Evolutionary conservation across 1,140 invertebrate genomes (phyloP).

Genomic region (Sinella curviseta): DNA sequence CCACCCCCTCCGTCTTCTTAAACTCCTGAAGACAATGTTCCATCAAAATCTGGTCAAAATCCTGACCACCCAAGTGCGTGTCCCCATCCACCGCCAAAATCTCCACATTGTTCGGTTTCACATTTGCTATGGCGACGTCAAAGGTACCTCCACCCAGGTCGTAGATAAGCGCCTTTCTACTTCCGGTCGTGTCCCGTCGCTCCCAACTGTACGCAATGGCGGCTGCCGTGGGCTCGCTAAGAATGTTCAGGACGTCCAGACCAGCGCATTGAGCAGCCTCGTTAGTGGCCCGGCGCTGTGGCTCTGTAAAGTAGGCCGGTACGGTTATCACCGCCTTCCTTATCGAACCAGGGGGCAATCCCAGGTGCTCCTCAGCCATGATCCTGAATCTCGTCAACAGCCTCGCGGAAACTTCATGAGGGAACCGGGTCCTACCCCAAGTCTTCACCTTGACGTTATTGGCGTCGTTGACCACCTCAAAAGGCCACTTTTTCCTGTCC

Average conservation of each 20-base stretch:
- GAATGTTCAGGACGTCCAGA: constrained; percentile 42
- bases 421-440: neutral
- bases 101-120: constrained; percentile 58
- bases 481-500: neutral
- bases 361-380: neutral
- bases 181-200: too few species aligned
- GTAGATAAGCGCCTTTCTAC: constrained; percentile 53
- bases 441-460: neutral
- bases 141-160: constrained; percentile 63
- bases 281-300: constrained; percentile 52
- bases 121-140: constrained; percentile 60
- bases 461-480: neutral
- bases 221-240: constrained; percentile 48
- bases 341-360: neutral
- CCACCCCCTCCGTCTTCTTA: neutral
- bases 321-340: constrained; percentile 1
- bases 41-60: constrained; percentile 54
- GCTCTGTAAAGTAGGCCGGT: constrained; percentile 53
- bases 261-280: constrained; percentile 43
- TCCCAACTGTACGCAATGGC: constrained; percentile 38
- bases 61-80: constrained; percentile 57
- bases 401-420: neutral
- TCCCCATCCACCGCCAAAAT: constrained; percentile 59
- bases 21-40: neutral
- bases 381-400: neutral